These are phyloP conservation scores for Saccopteryx leptura DNA, from an alignment of 2,113 vertebrate genomes.

Conservation along the genomic window DNA sequence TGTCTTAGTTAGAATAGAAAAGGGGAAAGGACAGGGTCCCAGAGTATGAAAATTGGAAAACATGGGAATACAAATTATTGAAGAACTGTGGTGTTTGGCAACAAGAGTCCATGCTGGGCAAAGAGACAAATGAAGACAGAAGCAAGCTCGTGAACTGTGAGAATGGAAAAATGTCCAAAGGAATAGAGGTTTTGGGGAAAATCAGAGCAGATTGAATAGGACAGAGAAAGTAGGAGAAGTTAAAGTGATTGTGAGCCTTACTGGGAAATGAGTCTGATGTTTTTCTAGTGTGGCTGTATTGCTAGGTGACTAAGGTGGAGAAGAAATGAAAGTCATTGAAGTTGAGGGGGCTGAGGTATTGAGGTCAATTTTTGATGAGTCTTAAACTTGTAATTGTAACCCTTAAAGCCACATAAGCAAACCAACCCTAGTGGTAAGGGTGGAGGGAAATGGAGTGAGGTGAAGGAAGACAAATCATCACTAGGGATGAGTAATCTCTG, in stretches of 20 bases:
- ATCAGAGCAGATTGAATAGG: neutral
- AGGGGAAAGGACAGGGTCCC: neutral
- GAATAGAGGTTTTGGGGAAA: neutral
- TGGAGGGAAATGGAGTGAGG: neutral
- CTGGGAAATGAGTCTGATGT: neutral
- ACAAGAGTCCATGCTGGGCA: neutral
- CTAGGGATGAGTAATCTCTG: neutral
- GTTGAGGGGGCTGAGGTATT: neutral
- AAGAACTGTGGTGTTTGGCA: neutral
- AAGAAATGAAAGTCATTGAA: neutral
- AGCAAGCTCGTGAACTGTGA: neutral
- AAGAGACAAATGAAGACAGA: constrained; percentile 26
- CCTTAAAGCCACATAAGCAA: neutral
- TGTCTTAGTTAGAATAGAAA: neutral
- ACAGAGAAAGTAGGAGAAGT: neutral
- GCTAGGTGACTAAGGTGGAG: neutral
- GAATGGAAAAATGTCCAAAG: neutral
- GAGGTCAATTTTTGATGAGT: neutral
- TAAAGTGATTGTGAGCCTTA: neutral
- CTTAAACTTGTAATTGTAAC: neutral
- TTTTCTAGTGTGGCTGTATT: neutral
- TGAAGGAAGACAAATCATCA: neutral
- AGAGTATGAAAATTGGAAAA: neutral
- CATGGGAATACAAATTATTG: neutral
- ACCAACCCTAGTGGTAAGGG: neutral